phyloP scores from a whole-genome alignment of 2,888 invertebrate species.

The Eulithis prunata region DNA sequence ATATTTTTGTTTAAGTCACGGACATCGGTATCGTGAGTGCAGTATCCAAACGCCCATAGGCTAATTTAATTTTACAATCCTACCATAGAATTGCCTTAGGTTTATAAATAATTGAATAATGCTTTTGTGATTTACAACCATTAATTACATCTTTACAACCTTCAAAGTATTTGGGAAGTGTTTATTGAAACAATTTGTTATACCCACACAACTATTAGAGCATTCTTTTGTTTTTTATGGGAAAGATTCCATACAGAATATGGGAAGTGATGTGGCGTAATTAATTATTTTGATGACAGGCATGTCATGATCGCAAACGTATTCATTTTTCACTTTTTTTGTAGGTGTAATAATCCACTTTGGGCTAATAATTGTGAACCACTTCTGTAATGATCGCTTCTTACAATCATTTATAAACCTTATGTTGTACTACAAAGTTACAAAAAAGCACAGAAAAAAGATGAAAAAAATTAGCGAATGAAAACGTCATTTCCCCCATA shows the following conservation, averaged over 20 bases:
- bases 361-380: neutral
- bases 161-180: conserved; percentile 27
- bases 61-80: too few species aligned
- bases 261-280: conserved; percentile 21
- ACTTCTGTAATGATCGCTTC: neutral
- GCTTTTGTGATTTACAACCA: conserved; percentile 20
- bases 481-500: too few species aligned
- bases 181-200: conserved; percentile 15
- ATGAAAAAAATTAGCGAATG: too few species aligned
- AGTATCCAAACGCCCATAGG: too few species aligned
- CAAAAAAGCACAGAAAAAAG: too few species aligned
- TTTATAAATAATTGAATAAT: neutral
- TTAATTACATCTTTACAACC: conserved; percentile 26
- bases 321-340: conserved; percentile 14
- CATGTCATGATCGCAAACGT: neutral
- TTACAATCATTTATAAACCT: too few species aligned
- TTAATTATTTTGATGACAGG: conserved; percentile 12
- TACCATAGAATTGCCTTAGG: too few species aligned
- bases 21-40: too few species aligned
- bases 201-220: conserved; percentile 23
- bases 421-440: too few species aligned
- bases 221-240: conserved; percentile 15
- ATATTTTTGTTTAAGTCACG: too few species aligned
- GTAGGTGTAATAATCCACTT: conserved; percentile 2
- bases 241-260: neutral